Base-by-base conservation (phyloP, 2,888 invertebrate species). In the Beris morrisii region DNA sequence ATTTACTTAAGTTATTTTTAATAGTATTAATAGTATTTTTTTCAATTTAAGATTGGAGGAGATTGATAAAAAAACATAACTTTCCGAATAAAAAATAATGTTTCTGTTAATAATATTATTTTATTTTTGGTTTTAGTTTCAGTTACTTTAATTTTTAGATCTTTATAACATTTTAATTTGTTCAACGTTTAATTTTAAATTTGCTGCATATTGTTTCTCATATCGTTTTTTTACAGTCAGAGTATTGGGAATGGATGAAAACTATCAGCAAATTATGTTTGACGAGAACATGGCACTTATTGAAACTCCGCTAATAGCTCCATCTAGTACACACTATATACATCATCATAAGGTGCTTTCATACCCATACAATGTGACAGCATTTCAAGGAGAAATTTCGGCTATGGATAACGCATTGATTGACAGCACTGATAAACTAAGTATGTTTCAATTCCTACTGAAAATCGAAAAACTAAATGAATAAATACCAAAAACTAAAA, bases 191-290 rank as follows among this genome's bases (percentile, higher is more conserved):
- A 22, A 22, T 22, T 22, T 38, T 38, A 38, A 38, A 7, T 38
- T 38, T 5, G 1, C 38, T 38, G 38, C 38, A 38, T 38, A 38
- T 38, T 38, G 9, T 38, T 38, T 38, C 3, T 38, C 38, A 38
- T 38, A 38, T 38, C 38, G 38, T 32, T 61, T 79, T 79, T 56
- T 79, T 79, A 72, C 81, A 81, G 80, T 81, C 75, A 79, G 81
- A 78, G 75, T 80, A 73, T 80, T 81, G 80, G 81, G 81, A 75
- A 79, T 81, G 80, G 81, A 81, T 78, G 81, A 81, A 72, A 79
- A 74, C 74, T 77, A 79, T 73, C 81, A 80, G 76, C 79, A 79
- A 75, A 78, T 76, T 74, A 76, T 81, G 73, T 79, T 79, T 74
- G 80, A 80, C 73, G 80, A 81, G 73, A 81, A 78, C 76, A 76